These are phyloP conservation scores for Drosophila kambysellisi DNA, from an alignment of 2,888 invertebrate genomes.

Conservation along the genomic window DNA sequence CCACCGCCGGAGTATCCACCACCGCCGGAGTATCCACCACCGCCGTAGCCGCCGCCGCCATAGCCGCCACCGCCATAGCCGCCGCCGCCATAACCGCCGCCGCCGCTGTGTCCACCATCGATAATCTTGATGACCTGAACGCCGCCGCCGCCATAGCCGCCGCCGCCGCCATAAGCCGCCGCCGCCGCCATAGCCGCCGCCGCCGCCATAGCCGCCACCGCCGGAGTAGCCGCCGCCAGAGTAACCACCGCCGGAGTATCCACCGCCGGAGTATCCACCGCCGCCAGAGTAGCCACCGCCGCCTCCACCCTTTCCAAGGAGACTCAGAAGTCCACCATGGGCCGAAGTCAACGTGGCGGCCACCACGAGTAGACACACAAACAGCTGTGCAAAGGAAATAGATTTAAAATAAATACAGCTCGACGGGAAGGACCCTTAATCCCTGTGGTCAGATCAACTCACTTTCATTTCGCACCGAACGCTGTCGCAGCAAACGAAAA, in stretches of 20 bases:
- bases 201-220: slow-evolving; percentile 27
- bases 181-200: slow-evolving; percentile 39
- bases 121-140: slow-evolving; percentile 43
- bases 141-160: slow-evolving; percentile 35
- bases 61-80: slow-evolving; percentile 38
- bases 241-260: slow-evolving; percentile 26
- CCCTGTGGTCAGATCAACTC: slow-evolving; percentile 42
- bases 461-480: slow-evolving; percentile 69
- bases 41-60: slow-evolving; percentile 35
- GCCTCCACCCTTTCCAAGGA: slow-evolving; percentile 57
- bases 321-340: slow-evolving; percentile 66
- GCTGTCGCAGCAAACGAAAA: slow-evolving; percentile 56
- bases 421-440: slow-evolving; percentile 21
- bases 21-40: slow-evolving; percentile 28
- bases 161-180: slow-evolving; percentile 45
- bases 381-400: slow-evolving; percentile 49
- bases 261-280: slow-evolving; percentile 32
- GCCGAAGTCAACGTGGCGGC: slow-evolving; percentile 60
- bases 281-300: slow-evolving; percentile 20
- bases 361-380: slow-evolving; percentile 69
- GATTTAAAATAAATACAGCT: slow-evolving; percentile 11
- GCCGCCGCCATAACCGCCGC: slow-evolving; percentile 31
- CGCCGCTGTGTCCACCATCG: slow-evolving; percentile 40
- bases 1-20: slow-evolving; percentile 25
- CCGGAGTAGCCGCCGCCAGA: slow-evolving; percentile 45